Conservation (phyloP, 2,113 vertebrate species). For the Saccopteryx leptura region DNA sequence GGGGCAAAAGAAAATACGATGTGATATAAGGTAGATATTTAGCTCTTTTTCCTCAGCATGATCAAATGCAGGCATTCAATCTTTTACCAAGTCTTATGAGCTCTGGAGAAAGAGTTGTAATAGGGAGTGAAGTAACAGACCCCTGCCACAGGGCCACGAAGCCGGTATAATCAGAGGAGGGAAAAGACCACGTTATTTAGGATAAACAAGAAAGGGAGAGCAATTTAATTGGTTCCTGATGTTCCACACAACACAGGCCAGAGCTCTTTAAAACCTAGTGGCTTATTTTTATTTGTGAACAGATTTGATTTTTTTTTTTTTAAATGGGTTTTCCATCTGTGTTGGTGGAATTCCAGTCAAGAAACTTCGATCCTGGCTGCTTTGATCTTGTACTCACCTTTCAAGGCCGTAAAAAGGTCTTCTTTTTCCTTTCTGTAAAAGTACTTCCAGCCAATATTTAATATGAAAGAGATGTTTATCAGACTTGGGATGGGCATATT, state of each 20-base stretch:
- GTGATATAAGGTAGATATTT: slow-evolving; percentile 45
- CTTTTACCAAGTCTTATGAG: neutral
- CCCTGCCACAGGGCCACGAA: slow-evolving; percentile 6
- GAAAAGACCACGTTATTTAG: slow-evolving; percentile 56
- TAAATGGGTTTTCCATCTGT: slow-evolving; percentile 70
- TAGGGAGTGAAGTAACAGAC: slow-evolving; percentile 25
- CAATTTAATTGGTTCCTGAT: slow-evolving; percentile 76
- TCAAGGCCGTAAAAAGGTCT: slow-evolving; percentile 66
- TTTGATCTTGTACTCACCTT: slow-evolving; percentile 79
- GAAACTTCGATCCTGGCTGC: slow-evolving; percentile 25
- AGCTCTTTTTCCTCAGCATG: neutral
- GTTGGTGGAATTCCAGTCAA: slow-evolving; percentile 65
- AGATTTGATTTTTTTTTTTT: slow-evolving; percentile 76
- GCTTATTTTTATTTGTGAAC: slow-evolving; percentile 78
- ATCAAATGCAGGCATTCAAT: slow-evolving; percentile 27
- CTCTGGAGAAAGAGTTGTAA: slow-evolving; percentile 12
- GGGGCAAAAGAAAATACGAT: slow-evolving; percentile 60
- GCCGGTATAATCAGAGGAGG: slow-evolving; percentile 53
- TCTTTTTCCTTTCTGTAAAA: slow-evolving; percentile 73
- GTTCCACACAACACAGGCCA: slow-evolving; percentile 56
- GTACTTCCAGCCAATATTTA: slow-evolving; percentile 67
- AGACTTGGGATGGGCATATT: slow-evolving; percentile 55
- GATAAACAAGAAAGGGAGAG: slow-evolving; percentile 78
- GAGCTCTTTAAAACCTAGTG: slow-evolving; percentile 73
- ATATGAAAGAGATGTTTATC: slow-evolving; percentile 80